phyloP scores from a whole-genome alignment of 2,797 vertebrate genomes.

The Lagocephalus sceleratus region DNA sequence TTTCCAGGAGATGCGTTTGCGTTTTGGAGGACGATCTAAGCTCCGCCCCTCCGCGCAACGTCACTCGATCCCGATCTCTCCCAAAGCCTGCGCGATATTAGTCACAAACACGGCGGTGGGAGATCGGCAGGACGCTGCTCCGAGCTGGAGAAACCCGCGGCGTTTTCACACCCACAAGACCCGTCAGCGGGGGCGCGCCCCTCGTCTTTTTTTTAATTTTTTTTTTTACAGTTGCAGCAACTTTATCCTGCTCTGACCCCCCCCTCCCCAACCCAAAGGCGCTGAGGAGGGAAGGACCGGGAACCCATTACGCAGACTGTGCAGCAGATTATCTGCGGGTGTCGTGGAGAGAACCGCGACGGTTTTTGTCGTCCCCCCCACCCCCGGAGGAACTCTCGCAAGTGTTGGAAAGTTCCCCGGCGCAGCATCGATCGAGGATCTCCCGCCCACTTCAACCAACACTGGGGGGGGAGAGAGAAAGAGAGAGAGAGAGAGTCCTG shows the following conservation, averaged over 20 bases:
- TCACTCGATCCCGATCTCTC: conserved; percentile 56
- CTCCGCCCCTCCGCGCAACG: conserved; percentile 74
- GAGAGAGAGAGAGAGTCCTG: conserved; percentile 44
- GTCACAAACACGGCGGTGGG: conserved; percentile 56
- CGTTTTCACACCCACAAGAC: not conserved
- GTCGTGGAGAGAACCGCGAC: conserved; percentile 17
- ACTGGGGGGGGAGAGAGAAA: conserved; percentile 38
- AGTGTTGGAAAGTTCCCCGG: conserved; percentile 68
- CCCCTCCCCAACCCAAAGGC: conserved; percentile 11
- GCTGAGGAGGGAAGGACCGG: conserved; percentile 12
- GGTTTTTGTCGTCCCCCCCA: no score
- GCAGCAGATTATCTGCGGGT: conserved; percentile 31
- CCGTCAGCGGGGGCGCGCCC: conserved; percentile 8
- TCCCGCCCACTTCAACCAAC: conserved; percentile 64
- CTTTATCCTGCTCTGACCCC: conserved; percentile 26
- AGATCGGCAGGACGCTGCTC: conserved; percentile 54
- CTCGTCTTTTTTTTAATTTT: no score
- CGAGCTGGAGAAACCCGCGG: not conserved
- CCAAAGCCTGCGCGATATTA: conserved; percentile 52
- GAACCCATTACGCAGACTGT: conserved; percentile 17
- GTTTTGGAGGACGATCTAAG: conserved; percentile 56
- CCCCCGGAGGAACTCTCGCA: conserved; percentile 36
- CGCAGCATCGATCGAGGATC: conserved; percentile 65
- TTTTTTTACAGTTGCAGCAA: conserved; percentile 41
- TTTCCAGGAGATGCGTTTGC: conserved; percentile 9